These are phyloP conservation scores for Brachypteracias leptosomus DNA, from an alignment of 2,113 vertebrate species.

Conservation along the genomic window DNA sequence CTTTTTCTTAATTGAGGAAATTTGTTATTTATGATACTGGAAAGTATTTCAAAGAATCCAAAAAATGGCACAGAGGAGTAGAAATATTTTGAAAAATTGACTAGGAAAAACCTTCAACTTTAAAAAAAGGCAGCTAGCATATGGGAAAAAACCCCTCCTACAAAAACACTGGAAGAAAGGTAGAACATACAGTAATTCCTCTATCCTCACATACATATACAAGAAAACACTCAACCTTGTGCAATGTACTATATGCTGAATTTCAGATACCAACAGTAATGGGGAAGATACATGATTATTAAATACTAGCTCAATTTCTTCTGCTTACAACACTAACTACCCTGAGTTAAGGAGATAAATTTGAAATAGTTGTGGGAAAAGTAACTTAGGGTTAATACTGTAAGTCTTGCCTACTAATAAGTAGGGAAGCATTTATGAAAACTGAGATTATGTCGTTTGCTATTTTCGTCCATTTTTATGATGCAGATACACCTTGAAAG, in stretches of 20 bases:
- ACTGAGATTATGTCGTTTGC: neutral
- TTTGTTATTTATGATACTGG: conserved; percentile 48
- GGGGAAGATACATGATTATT: neutral
- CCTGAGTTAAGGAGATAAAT: neutral
- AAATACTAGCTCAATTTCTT: neutral
- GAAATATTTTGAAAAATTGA: neutral
- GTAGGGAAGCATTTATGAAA: neutral
- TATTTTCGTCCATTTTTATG: neutral
- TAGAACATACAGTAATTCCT: neutral
- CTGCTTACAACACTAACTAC: neutral
- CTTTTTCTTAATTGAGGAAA: neutral
- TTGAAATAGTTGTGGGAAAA: neutral
- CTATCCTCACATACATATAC: neutral
- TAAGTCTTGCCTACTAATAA: neutral
- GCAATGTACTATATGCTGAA: neutral
- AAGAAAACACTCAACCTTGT: neutral
- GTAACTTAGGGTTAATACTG: neutral
- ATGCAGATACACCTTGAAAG: neutral
- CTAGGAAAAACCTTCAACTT: neutral
- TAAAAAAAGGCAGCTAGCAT: neutral
- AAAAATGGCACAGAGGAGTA: conserved; percentile 6
- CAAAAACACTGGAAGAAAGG: neutral
- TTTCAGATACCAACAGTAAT: neutral
- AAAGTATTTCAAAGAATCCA: conserved; percentile 51
- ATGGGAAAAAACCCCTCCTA: neutral